These are phyloP conservation scores for Oligia strigilis DNA, from an alignment of 2,888 invertebrate species.

Conservation along the genomic window DNA sequence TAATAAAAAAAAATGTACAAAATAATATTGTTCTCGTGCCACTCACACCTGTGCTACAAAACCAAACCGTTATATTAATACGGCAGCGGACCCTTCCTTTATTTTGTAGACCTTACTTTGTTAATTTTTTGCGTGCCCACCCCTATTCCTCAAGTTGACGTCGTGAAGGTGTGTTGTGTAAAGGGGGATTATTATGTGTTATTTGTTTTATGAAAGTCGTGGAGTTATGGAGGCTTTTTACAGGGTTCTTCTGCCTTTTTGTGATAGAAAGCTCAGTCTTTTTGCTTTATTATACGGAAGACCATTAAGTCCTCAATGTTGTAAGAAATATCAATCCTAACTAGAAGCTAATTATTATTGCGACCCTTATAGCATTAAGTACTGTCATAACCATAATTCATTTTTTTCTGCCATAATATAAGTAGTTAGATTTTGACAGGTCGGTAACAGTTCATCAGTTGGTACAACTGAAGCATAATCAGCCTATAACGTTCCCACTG, in stretches of 20 bases:
- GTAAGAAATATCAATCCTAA: neutral
- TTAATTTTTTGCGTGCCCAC: conserved; percentile 69
- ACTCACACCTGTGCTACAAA: conserved; percentile 34
- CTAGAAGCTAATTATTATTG: neutral
- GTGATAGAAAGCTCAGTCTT: conserved; percentile 7
- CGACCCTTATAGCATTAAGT: neutral
- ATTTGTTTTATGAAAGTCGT: conserved; percentile 46
- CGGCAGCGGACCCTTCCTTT: conserved; percentile 60
- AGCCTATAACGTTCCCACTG: no score
- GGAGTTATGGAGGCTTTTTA: conserved; percentile 30
- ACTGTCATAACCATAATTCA: neutral
- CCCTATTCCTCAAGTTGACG: conserved; percentile 56
- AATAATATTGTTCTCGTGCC: neutral
- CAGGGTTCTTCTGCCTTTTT: neutral
- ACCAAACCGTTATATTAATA: conserved; percentile 62
- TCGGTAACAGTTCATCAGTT: no score
- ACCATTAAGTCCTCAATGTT: neutral
- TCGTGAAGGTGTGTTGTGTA: conserved; percentile 53
- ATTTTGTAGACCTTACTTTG: conserved; percentile 69
- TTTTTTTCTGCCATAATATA: neutral
- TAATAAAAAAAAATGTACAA: neutral
- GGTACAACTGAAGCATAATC: no score
- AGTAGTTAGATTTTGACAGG: no score
- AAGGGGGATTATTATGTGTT: conserved; percentile 56
- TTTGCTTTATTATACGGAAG: neutral